Percentiles rank a stretch among this genome's conserved stretches.
Evolutionary conservation across 2,797 vertebrate genomes (phyloP).

Genomic region (Halcyon badia): DNA sequence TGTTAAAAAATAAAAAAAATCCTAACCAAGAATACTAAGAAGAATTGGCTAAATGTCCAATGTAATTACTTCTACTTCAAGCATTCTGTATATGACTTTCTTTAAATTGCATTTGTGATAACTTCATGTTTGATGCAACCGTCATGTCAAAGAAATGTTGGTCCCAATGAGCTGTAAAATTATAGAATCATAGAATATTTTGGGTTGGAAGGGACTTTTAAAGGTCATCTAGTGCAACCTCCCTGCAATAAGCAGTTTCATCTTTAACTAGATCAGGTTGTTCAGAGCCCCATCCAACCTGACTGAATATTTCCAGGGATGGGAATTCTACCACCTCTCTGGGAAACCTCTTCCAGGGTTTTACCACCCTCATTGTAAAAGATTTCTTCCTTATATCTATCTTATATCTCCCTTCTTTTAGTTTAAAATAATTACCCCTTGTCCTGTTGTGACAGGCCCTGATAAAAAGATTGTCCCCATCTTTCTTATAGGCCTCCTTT

Average conservation of each 20-base stretch:
- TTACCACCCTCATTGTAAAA: too few relatives aligned
- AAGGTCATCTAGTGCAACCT: background rate
- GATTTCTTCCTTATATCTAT: too few relatives aligned
- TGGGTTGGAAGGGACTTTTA: background rate
- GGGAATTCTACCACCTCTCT: too few relatives aligned
- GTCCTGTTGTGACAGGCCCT: background rate
- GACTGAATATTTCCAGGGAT: too few relatives aligned
- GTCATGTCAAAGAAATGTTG: background rate
- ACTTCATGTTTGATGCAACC: background rate
- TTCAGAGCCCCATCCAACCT: too few relatives aligned
- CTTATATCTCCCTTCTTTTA: too few relatives aligned
- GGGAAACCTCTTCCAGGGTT: too few relatives aligned
- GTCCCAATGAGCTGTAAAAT: background rate
- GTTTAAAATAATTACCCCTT: background rate
- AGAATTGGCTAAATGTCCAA: background rate
- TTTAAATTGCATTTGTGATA: background rate
- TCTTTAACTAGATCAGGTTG: too few relatives aligned
- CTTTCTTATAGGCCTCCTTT: too few relatives aligned
- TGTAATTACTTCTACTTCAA: background rate
- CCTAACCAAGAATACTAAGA: background rate
- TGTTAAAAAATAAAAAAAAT: background rate
- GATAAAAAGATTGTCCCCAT: background rate
- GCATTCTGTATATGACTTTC: background rate
- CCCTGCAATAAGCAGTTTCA: too few relatives aligned
- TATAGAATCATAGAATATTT: background rate